These are phyloP conservation scores for Cyclophora albipunctata DNA, from an alignment of 2,888 invertebrate species.

Conservation along the genomic window DNA sequence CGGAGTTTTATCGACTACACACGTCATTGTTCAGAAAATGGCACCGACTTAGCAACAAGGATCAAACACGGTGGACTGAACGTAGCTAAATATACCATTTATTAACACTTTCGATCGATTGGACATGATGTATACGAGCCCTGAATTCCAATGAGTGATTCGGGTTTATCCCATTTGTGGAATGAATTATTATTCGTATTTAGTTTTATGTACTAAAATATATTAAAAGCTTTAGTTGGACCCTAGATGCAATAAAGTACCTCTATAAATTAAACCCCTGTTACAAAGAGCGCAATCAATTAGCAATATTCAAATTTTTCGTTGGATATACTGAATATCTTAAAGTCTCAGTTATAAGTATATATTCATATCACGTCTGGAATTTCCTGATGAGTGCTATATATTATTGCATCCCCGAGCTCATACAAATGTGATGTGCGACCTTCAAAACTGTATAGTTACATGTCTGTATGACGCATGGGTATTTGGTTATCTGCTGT, in stretches of 20 bases:
- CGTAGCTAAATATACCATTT: not conserved
- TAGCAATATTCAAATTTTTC: too few relatives aligned
- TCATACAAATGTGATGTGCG: constrained; percentile 27
- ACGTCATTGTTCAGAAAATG: constrained; percentile 19
- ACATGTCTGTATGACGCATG: constrained; percentile 1
- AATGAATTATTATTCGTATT: too few relatives aligned
- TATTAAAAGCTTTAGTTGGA: too few relatives aligned
- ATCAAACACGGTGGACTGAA: not conserved
- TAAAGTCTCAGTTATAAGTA: too few relatives aligned
- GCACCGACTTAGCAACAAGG: constrained; percentile 13
- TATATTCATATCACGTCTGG: constrained; percentile 38
- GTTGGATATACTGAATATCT: too few relatives aligned
- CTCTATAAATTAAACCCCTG: too few relatives aligned
- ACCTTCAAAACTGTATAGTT: constrained; percentile 30
- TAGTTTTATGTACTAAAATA: too few relatives aligned
- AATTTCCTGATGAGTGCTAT: constrained; percentile 39
- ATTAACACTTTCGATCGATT: constrained; percentile 5
- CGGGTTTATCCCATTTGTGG: too few relatives aligned
- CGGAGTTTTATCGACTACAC: constrained; percentile 16
- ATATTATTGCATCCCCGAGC: constrained; percentile 33
- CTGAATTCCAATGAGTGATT: too few relatives aligned
- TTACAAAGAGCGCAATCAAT: too few relatives aligned
- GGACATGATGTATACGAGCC: too few relatives aligned
- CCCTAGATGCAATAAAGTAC: too few relatives aligned
- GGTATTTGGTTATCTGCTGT: constrained; percentile 2